These are phyloP conservation scores for Zeuzera pyrina DNA, from an alignment of 2,888 invertebrate genomes.

Conservation along the genomic window DNA sequence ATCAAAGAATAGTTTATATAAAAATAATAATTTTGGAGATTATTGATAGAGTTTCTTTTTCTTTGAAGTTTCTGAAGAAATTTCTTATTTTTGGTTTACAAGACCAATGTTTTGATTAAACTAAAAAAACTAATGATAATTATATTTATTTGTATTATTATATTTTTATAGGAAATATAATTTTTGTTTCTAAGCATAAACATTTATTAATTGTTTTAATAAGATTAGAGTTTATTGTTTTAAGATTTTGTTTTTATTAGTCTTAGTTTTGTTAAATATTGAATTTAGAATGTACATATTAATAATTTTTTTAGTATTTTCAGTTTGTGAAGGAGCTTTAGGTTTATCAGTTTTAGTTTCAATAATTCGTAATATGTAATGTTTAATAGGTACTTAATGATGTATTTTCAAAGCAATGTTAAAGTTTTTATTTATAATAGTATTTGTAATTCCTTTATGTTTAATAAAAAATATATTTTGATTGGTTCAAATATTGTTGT, in stretches of 20 bases:
- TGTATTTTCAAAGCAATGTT: constrained; percentile 73
- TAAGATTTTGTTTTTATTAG: constrained; percentile 65
- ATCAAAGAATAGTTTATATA: constrained; percentile 76
- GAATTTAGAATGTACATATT: constrained; percentile 68
- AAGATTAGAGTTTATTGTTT: constrained; percentile 75
- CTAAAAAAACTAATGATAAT: constrained; percentile 75
- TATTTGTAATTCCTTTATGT: constrained; percentile 66
- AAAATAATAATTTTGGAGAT: constrained; percentile 82
- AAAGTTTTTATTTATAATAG: constrained; percentile 63
- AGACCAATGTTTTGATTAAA: constrained; percentile 79
- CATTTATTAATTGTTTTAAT: constrained; percentile 74
- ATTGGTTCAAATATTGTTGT: constrained; percentile 65
- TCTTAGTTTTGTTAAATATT: constrained; percentile 56
- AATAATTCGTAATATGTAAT: constrained; percentile 75
- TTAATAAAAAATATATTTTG: constrained; percentile 66
- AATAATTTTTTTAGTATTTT: constrained; percentile 75
- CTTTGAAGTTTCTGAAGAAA: constrained; percentile 75
- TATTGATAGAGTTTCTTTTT: constrained; percentile 73
- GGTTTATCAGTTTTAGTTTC: constrained; percentile 75
- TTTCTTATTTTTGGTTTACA: constrained; percentile 77
- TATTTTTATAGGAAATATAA: constrained; percentile 64
- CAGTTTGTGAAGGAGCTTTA: constrained; percentile 77
- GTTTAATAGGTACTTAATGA: constrained; percentile 76
- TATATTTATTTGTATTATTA: constrained; percentile 50
- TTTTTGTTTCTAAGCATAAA: constrained; percentile 70